phyloP scores from a whole-genome alignment of 1,140 invertebrate species.

The Pseudomyrmex pallidus region DNA sequence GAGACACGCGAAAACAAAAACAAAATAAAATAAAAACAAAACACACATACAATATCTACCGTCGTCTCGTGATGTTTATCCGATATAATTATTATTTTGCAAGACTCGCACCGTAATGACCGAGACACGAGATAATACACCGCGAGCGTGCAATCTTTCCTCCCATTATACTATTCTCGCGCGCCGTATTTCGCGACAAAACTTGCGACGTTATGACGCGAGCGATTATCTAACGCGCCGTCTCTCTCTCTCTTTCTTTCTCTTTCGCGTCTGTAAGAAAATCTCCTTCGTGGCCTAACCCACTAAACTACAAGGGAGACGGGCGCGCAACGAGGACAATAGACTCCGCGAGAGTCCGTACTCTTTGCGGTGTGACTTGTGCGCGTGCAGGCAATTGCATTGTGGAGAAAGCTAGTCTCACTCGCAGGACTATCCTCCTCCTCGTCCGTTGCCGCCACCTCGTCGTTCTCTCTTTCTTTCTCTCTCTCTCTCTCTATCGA shows the following conservation, averaged over 20 bases:
- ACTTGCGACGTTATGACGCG: constrained; percentile 50
- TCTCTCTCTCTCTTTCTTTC: background rate
- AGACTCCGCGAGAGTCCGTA: constrained; percentile 50
- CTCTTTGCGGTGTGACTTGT: constrained; percentile 37
- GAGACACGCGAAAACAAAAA: background rate
- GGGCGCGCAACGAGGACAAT: constrained; percentile 68
- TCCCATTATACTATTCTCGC: constrained; percentile 21
- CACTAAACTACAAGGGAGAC: constrained; percentile 70
- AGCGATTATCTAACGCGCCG: constrained; percentile 65
- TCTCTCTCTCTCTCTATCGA: background rate
- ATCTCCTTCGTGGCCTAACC: constrained; percentile 69
- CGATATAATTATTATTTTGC: constrained; percentile 25
- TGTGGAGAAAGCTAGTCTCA: constrained; percentile 67
- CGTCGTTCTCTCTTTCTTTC: background rate
- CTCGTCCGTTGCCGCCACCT: background rate
- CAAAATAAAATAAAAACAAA: background rate
- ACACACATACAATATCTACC: background rate
- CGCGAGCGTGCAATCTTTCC: constrained; percentile 24
- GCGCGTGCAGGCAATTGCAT: constrained; percentile 69
- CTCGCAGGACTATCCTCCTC: constrained; percentile 26
- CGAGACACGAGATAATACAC: constrained; percentile 3
- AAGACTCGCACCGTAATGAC: constrained; percentile 28
- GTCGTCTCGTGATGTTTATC: background rate
- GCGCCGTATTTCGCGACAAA: constrained; percentile 27
- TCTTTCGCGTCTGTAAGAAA: constrained; percentile 35